A percentile compares a stretch with the other conserved stretches of the same genome.
Conservation (phyloP, 2,888 invertebrate genomes). For the Punctoribates punctum region DNA sequence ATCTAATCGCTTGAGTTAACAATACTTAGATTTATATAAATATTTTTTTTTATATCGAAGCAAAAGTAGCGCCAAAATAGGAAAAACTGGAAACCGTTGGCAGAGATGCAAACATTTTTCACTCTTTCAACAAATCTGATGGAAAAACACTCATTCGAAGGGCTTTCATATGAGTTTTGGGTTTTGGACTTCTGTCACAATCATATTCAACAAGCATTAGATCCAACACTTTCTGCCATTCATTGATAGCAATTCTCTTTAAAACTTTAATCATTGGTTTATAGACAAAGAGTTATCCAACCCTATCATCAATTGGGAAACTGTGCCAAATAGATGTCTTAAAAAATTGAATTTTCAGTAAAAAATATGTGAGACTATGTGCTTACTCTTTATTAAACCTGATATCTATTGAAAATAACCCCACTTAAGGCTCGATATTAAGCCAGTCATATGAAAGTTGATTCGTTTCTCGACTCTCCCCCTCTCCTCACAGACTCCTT, state of each 20-base stretch:
- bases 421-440: too few species aligned
- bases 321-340: background rate
- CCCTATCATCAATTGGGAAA: background rate
- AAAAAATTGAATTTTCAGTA: too few species aligned
- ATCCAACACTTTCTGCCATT: background rate
- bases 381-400: too few species aligned
- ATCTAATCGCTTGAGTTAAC: slow-evolving; percentile 23
- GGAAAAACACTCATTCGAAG: background rate
- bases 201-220: slow-evolving; percentile 29
- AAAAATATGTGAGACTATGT: too few species aligned
- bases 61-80: background rate
- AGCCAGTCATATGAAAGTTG: too few species aligned
- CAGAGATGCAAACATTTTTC: background rate
- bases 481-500: too few species aligned
- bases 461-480: too few species aligned
- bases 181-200: slow-evolving; percentile 8
- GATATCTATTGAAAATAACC: too few species aligned
- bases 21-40: slow-evolving; percentile 34
- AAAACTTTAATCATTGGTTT: background rate
- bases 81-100: slow-evolving; percentile 8
- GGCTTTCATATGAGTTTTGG: background rate
- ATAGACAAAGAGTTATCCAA: background rate
- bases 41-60: slow-evolving; percentile 29
- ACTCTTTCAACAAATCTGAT: background rate
- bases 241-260: slow-evolving; percentile 6